Conservation (phyloP, 2,797 vertebrate genomes). For the Chelon labrosus region DNA sequence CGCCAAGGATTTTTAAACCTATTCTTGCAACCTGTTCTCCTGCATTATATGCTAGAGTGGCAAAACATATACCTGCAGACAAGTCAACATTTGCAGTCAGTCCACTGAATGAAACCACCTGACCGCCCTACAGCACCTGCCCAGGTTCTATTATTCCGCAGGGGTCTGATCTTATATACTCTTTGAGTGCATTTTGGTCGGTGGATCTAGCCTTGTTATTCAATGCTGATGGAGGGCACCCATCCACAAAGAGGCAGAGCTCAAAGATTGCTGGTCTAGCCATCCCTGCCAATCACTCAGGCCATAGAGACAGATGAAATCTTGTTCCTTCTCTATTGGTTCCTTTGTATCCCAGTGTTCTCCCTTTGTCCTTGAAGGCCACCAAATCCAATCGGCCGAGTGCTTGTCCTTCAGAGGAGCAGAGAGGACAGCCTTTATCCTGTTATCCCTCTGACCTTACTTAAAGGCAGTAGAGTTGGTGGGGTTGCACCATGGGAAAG, state of each 20-base stretch:
- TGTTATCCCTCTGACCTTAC: slow-evolving; percentile 84
- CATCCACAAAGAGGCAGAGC: slow-evolving; percentile 66
- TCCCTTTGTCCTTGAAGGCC: slow-evolving; percentile 80
- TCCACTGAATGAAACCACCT: slow-evolving; percentile 41
- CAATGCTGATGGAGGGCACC: slow-evolving; percentile 67
- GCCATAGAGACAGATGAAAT: slow-evolving; percentile 78
- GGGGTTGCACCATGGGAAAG: slow-evolving; percentile 41
- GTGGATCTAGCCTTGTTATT: slow-evolving; percentile 51
- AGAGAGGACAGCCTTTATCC: slow-evolving; percentile 82
- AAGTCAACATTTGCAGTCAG: slow-evolving; percentile 44
- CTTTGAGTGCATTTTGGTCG: slow-evolving; percentile 56
- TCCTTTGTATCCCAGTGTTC: slow-evolving; percentile 77
- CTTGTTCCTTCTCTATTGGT: slow-evolving; percentile 75
- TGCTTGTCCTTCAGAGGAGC: slow-evolving; percentile 80
- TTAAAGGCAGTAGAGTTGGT: slow-evolving; percentile 70
- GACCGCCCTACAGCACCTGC: slow-evolving; percentile 15
- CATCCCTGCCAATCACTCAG: slow-evolving; percentile 81
- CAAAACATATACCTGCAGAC: slow-evolving; percentile 11
- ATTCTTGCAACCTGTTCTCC: neutral
- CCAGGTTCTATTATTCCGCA: slow-evolving; percentile 34
- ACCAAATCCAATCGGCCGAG: slow-evolving; percentile 83
- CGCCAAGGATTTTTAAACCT: neutral
- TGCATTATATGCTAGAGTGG: neutral
- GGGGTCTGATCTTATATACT: slow-evolving; percentile 53
- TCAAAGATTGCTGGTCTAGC: slow-evolving; percentile 68